Conservation (phyloP, 2,797 vertebrate genomes). For the Anabas testudineus region DNA sequence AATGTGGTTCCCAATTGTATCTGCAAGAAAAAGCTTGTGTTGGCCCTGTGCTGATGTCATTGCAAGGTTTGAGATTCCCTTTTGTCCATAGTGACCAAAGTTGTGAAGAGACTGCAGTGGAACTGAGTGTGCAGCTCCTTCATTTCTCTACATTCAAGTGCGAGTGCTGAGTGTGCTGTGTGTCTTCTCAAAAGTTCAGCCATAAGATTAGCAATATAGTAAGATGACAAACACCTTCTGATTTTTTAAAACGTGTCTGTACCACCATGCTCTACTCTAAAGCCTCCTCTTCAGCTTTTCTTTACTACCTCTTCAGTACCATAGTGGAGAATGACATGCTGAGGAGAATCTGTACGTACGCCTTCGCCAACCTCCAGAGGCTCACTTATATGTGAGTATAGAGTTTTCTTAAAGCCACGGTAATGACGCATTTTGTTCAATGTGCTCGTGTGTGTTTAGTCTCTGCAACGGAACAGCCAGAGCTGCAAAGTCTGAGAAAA, state of each 20-base stretch:
- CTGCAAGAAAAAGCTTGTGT: no score
- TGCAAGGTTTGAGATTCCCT: background rate
- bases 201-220: background rate
- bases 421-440: constrained; percentile 9
- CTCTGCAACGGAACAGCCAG: constrained; percentile 55
- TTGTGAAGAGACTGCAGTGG: no score
- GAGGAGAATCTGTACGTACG: constrained; percentile 61
- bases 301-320: constrained; percentile 50
- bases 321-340: constrained; percentile 73
- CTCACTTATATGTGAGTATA: constrained; percentile 77
- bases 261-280: background rate
- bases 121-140: no score
- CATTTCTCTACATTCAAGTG: background rate
- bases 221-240: background rate
- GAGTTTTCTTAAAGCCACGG: background rate
- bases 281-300: background rate
- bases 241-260: background rate
- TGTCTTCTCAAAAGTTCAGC: background rate
- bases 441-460: constrained; percentile 48
- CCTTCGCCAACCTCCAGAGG: constrained; percentile 72
- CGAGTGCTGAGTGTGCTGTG: background rate
- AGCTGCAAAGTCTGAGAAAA: constrained; percentile 38
- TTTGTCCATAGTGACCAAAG: background rate
- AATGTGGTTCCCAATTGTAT: background rate
- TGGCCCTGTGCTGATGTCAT: background rate